Percentiles rank a stretch among this genome's conserved stretches.
These are phyloP conservation scores for Dicentrarchus labrax DNA, from an alignment of 2,113 vertebrate species.

Conservation along the genomic window DNA sequence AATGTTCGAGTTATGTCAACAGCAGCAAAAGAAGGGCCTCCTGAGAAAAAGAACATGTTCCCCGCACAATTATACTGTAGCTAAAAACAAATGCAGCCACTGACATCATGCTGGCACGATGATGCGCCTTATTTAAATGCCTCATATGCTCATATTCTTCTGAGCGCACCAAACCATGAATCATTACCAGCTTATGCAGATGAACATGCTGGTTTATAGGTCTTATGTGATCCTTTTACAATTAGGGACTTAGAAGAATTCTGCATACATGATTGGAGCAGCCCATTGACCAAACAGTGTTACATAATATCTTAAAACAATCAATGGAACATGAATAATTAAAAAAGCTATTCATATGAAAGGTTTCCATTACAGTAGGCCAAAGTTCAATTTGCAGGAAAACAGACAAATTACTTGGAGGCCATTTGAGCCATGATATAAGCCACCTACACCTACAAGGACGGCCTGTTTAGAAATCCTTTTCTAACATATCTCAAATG, in stretches of 20 bases:
- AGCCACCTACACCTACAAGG: conserved; percentile 55
- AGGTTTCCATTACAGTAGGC: conserved; percentile 38
- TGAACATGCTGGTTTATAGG: conserved; percentile 50
- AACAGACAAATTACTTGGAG: conserved; percentile 46
- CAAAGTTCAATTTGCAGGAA: conserved; percentile 55
- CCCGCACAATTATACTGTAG: conserved; percentile 35
- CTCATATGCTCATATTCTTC: conserved; percentile 26
- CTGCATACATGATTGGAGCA: conserved; percentile 24
- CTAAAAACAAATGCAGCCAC: conserved; percentile 56
- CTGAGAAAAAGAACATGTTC: conserved; percentile 24
- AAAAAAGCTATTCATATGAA: conserved; percentile 17
- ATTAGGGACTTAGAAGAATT: conserved; percentile 23
- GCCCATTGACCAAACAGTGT: conserved; percentile 48
- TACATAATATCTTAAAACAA: conserved; percentile 56
- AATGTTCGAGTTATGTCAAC: conserved; percentile 43
- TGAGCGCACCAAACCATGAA: conserved; percentile 48
- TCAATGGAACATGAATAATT: conserved; percentile 63
- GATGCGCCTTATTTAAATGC: conserved; percentile 52
- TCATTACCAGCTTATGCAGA: conserved; percentile 72
- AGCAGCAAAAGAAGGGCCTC: conserved; percentile 30
- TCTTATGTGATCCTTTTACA: conserved; percentile 60
- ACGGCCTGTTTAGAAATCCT: conserved; percentile 49
- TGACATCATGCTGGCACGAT: conserved; percentile 44
- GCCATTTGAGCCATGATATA: conserved; percentile 46
- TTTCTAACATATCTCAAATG: conserved; percentile 65